Conservation (phyloP, 2,113 vertebrate genomes). For the Glareola pratincola region DNA sequence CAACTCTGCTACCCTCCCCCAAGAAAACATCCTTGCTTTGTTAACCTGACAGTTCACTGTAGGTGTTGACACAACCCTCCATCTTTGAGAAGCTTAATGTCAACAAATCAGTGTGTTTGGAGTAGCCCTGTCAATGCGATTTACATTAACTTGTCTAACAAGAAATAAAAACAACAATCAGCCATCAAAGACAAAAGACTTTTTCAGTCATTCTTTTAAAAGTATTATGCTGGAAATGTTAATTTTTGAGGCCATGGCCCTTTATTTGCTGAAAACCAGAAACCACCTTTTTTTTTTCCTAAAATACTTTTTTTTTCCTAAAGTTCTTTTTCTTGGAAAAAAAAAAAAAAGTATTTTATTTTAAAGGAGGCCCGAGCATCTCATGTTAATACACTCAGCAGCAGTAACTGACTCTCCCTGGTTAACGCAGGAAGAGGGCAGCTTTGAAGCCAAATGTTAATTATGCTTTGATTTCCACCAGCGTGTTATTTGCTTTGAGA, state of each 20-base stretch:
- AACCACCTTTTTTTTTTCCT: not conserved
- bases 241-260: not conserved
- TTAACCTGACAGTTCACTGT: conserved; percentile 59
- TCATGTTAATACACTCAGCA: not conserved
- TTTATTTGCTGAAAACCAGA: conserved; percentile 24
- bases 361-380: not conserved
- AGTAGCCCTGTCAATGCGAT: conserved; percentile 61
- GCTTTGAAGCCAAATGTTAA: not conserved
- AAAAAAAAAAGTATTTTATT: not conserved
- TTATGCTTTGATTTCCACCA: conserved; percentile 40
- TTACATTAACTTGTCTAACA: conserved; percentile 64
- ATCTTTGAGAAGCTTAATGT: conserved; percentile 50
- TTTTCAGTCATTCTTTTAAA: conserved; percentile 13
- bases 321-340: not conserved
- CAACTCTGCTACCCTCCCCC: not conserved
- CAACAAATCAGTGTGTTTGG: conserved; percentile 59
- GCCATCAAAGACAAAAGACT: conserved; percentile 38
- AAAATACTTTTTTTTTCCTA: not conserved
- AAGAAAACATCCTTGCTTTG: conserved; percentile 62
- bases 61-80: conserved; percentile 68
- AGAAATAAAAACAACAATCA: conserved; percentile 66
- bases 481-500: conserved; percentile 5
- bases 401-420: not conserved
- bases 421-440: not conserved
- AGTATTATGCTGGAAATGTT: conserved; percentile 4